phyloP scores from a whole-genome alignment of 2,797 vertebrate genomes.

The Mareca penelope region DNA sequence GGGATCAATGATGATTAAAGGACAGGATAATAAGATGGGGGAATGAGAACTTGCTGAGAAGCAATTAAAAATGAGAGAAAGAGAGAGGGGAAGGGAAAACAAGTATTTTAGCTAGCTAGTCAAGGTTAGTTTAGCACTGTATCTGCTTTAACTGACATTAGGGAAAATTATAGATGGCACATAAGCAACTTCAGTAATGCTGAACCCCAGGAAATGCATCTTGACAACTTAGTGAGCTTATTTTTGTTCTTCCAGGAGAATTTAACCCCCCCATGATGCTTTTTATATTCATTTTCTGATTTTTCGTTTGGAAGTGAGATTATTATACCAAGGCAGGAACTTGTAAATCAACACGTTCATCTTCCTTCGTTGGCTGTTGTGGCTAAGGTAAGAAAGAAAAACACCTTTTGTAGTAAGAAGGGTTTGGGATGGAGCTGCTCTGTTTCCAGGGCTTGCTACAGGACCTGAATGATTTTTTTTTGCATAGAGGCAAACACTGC shows the following conservation, averaged over 20 bases:
- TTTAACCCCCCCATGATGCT: background rate
- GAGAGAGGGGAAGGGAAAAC: background rate
- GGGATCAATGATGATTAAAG: conserved; percentile 45
- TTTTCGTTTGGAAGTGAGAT: background rate
- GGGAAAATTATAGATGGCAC: background rate
- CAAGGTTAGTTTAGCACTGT: background rate
- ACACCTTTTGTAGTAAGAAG: background rate
- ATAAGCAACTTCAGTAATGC: conserved; percentile 23
- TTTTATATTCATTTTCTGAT: conserved; percentile 12
- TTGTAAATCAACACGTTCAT: conserved; percentile 7
- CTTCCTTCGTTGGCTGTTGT: background rate
- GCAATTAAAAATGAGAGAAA: background rate
- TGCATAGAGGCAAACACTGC: background rate
- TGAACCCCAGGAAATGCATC: conserved; percentile 11
- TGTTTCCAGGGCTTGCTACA: background rate
- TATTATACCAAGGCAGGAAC: background rate
- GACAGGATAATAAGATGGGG: conserved; percentile 28
- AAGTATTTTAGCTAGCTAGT: conserved; percentile 8
- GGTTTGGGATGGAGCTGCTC: background rate
- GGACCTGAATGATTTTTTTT: background rate
- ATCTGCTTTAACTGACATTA: background rate
- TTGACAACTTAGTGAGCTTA: conserved; percentile 7
- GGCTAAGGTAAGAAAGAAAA: conserved; percentile 6
- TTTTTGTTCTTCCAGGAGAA: conserved; percentile 14
- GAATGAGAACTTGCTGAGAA: conserved; percentile 21